These are phyloP conservation scores for Barypeithes pellucidus DNA, from an alignment of 2,888 invertebrate species.

Conservation along the genomic window DNA sequence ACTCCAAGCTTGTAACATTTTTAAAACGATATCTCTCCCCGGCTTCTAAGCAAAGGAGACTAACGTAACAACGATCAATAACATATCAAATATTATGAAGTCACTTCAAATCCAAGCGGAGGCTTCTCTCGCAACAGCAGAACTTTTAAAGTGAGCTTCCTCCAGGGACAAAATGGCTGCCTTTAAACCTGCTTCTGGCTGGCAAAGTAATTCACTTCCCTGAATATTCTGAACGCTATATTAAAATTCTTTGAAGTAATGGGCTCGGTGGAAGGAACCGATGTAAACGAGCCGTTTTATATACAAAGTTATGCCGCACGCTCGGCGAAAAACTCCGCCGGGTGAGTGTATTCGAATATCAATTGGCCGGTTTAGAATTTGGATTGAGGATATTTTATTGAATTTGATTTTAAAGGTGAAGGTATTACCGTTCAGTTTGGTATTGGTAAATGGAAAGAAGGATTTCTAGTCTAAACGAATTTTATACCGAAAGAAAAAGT, in stretches of 20 bases:
- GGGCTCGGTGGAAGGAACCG: constrained; percentile 60
- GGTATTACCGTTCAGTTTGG: neutral
- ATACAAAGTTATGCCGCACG: constrained; percentile 54
- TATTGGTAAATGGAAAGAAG: no score
- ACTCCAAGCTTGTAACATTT: no score
- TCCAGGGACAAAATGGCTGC: constrained; percentile 68
- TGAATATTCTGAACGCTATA: constrained; percentile 65
- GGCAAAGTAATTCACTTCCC: constrained; percentile 65
- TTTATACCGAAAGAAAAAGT: no score
- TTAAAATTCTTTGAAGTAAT: constrained; percentile 62
- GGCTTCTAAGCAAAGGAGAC: constrained; percentile 1
- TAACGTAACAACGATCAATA: constrained; percentile 42
- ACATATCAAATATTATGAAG: constrained; percentile 56
- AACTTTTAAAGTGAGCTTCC: constrained; percentile 69
- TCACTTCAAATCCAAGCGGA: constrained; percentile 58
- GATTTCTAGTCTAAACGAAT: no score
- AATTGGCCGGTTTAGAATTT: constrained; percentile 22
- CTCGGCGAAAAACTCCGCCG: constrained; percentile 28
- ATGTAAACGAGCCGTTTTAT: constrained; percentile 68
- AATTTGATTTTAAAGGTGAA: constrained; percentile 21
- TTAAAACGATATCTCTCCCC: neutral
- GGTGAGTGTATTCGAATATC: constrained; percentile 21
- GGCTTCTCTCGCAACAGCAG: constrained; percentile 62
- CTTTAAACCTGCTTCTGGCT: constrained; percentile 52
- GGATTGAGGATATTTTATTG: constrained; percentile 20